phyloP scores from a whole-genome alignment of 2,797 vertebrate genomes.

The Bradypodion ventrale region DNA sequence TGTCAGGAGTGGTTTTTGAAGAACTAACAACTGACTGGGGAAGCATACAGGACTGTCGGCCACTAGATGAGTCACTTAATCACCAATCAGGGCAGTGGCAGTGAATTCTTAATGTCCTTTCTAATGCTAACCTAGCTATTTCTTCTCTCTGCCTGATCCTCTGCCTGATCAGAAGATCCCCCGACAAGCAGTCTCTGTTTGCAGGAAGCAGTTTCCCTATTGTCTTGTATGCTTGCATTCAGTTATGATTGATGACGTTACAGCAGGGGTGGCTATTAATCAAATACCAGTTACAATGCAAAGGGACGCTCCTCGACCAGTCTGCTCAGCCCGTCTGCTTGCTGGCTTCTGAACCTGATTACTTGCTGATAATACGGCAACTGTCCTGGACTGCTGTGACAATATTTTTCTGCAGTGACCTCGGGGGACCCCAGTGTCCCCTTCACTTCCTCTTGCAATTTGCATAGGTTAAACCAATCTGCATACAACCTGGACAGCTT shows the following conservation, averaged over 20 bases:
- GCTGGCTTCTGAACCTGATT: slow-evolving; percentile 19
- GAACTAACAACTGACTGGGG: slow-evolving; percentile 86
- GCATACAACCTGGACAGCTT: not conserved
- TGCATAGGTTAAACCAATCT: not conserved
- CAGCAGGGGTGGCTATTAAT: slow-evolving; percentile 52
- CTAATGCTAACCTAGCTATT: slow-evolving; percentile 63
- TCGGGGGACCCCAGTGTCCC: not conserved
- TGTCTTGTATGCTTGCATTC: slow-evolving; percentile 20
- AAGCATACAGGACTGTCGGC: slow-evolving; percentile 84
- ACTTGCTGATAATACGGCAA: slow-evolving; percentile 41
- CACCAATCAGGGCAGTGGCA: slow-evolving; percentile 79
- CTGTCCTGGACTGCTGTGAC: slow-evolving; percentile 10
- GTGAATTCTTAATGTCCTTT: slow-evolving; percentile 78
- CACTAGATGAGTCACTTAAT: slow-evolving; percentile 93
- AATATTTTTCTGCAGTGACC: slow-evolving; percentile 20
- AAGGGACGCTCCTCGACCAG: not conserved
- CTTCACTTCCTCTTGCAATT: not conserved
- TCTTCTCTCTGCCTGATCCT: slow-evolving; percentile 20
- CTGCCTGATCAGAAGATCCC: slow-evolving; percentile 49
- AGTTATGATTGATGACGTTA: slow-evolving; percentile 60
- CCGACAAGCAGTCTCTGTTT: slow-evolving; percentile 29
- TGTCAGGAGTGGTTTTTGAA: slow-evolving; percentile 85
- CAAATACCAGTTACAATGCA: not conserved
- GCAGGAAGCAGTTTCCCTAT: not conserved
- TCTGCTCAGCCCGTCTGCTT: slow-evolving; percentile 2